A percentile compares a stretch with the other conserved stretches of the same genome.
Conservation (phyloP, 2,888 invertebrate genomes). For the Cerceris rybyensis region DNA sequence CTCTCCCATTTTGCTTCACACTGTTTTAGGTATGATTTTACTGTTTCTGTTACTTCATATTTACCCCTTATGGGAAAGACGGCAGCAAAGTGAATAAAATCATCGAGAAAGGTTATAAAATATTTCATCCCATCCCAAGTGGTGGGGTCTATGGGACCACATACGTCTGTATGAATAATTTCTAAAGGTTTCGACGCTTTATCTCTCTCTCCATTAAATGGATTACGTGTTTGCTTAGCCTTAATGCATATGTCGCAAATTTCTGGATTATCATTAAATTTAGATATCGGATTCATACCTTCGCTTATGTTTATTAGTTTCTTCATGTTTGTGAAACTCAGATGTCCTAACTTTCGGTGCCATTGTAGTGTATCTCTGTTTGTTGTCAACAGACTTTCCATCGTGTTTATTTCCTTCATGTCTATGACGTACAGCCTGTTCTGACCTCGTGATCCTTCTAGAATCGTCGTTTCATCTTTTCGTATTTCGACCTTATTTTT, state of each 20-base stretch:
- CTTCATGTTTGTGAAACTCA: no score
- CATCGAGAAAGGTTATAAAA: conserved; percentile 8
- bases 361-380: no score
- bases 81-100: background rate
- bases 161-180: conserved; percentile 7
- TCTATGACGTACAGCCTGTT: conserved; percentile 6
- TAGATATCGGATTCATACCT: background rate
- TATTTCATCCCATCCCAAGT: conserved; percentile 11
- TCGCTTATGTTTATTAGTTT: background rate
- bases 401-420: background rate
- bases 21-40: no score
- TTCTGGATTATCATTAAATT: background rate
- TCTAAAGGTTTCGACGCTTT: conserved; percentile 3
- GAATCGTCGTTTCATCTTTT: conserved; percentile 2
- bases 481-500: conserved; percentile 12
- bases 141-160: background rate
- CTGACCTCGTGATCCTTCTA: conserved; percentile 7
- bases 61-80: background rate
- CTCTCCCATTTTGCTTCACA: no score
- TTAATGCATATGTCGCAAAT: conserved; percentile 30
- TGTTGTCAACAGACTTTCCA: no score
- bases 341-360: no score
- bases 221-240: conserved; percentile 39
- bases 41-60: no score
- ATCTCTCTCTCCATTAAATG: conserved; percentile 28